Conservation (phyloP, 1,140 invertebrate species). For the Tetramorium parvispinum region DNA sequence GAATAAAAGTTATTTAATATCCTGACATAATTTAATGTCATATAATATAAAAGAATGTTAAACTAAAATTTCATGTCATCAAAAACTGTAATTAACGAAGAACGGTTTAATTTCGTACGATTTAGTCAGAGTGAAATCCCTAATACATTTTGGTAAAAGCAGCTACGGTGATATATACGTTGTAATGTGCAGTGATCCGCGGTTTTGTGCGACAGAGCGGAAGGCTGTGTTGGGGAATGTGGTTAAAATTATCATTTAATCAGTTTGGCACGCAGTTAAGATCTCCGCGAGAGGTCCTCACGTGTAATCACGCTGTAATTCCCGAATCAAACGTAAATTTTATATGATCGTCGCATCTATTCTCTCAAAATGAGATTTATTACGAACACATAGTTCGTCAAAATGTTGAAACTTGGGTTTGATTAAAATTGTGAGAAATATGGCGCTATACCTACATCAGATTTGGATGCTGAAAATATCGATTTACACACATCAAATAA, state of each 20-base stretch:
- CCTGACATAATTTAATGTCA: too few relatives aligned
- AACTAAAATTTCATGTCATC: not conserved
- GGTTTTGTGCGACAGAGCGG: slow-evolving; percentile 22
- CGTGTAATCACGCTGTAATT: not conserved
- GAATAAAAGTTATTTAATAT: too few relatives aligned
- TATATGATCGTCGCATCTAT: not conserved
- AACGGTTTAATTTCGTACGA: not conserved
- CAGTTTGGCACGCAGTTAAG: slow-evolving; percentile 21
- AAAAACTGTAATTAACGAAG: not conserved
- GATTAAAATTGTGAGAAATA: not conserved
- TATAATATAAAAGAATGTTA: too few relatives aligned
- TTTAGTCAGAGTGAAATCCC: not conserved
- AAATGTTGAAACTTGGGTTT: not conserved
- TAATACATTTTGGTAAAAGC: slow-evolving; percentile 14
- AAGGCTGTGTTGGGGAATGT: not conserved
- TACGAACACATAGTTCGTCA: not conserved
- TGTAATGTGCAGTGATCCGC: not conserved
- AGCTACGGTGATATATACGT: not conserved
- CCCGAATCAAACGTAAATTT: not conserved
- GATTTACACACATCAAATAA: not conserved
- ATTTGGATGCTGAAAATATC: not conserved
- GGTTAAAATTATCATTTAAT: slow-evolving; percentile 35
- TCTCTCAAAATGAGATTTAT: not conserved
- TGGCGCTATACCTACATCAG: not conserved
- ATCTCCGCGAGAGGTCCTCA: not conserved